Percentiles rank a stretch among this genome's conserved stretches.
phyloP scores from a whole-genome alignment of 2,113 vertebrate genomes.

The Artemisiospiza belli region DNA sequence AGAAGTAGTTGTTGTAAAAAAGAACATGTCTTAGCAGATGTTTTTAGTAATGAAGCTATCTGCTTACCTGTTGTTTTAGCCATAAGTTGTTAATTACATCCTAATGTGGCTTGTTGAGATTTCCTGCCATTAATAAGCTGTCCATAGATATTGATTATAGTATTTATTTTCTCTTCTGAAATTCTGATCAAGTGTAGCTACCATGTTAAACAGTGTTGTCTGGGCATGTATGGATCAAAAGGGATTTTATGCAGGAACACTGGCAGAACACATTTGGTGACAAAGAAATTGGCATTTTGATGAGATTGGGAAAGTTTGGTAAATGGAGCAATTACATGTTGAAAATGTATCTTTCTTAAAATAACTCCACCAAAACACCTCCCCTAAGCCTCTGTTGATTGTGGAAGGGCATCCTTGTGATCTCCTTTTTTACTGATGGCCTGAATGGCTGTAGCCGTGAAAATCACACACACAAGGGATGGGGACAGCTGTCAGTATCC shows the following conservation, averaged over 20 bases:
- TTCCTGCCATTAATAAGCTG: background rate
- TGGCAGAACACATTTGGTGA: background rate
- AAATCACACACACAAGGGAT: background rate
- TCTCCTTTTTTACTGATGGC: background rate
- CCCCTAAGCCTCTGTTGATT: rapidly evolving
- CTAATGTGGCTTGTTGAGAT: background rate
- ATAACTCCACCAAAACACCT: no score
- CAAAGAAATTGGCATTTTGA: background rate
- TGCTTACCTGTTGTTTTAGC: background rate
- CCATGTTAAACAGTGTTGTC: background rate
- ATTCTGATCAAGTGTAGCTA: background rate
- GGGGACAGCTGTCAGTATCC: background rate
- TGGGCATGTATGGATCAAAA: background rate
- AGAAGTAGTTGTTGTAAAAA: background rate
- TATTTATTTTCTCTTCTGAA: background rate
- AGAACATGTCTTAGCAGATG: background rate
- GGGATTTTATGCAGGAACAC: background rate
- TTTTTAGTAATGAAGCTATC: background rate
- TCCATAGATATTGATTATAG: background rate
- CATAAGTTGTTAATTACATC: background rate
- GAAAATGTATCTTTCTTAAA: background rate
- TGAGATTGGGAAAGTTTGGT: background rate
- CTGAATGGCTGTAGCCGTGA: background rate
- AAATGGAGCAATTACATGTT: background rate
- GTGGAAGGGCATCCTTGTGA: background rate